Percentiles rank a stretch among this genome's conserved stretches.
phyloP scores from a whole-genome alignment of 2,113 vertebrate species.

The Xyliphius kryptos region DNA sequence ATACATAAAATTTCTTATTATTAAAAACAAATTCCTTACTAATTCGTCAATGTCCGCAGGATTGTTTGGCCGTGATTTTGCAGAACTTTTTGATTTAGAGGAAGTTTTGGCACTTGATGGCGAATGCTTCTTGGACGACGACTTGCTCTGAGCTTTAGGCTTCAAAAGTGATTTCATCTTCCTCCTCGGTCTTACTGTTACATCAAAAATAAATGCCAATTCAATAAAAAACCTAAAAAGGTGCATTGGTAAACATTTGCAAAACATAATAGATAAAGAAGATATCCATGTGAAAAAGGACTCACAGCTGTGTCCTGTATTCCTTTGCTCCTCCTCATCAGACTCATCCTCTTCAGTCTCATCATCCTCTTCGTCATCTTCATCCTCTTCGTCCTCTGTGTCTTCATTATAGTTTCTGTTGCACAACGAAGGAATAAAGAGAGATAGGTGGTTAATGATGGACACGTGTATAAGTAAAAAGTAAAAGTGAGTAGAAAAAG shows the following conservation, averaged over 20 bases:
- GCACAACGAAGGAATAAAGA: too few relatives aligned
- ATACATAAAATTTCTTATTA: too few relatives aligned
- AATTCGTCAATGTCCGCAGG: conserved; percentile 87
- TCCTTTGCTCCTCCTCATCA: conserved; percentile 78
- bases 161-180: conserved; percentile 64
- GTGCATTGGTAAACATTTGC: too few relatives aligned
- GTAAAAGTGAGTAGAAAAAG: too few relatives aligned
- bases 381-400: conserved; percentile 67
- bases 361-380: conserved; percentile 75
- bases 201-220: too few relatives aligned
- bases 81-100: conserved; percentile 44
- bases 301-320: conserved; percentile 85
- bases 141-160: conserved; percentile 62
- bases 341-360: conserved; percentile 72
- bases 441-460: too few relatives aligned
- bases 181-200: conserved; percentile 82
- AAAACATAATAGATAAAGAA: too few relatives aligned
- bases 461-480: too few relatives aligned
- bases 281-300: too few relatives aligned
- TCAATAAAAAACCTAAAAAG: too few relatives aligned
- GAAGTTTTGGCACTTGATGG: conserved; percentile 54
- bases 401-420: conserved; percentile 85
- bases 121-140: conserved; percentile 63
- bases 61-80: conserved; percentile 54
- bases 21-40: too few relatives aligned